Percentiles rank a stretch among this genome's conserved stretches.
Conservation (phyloP, 1,140 invertebrate species). For the Zaprionus camerounensis region DNA sequence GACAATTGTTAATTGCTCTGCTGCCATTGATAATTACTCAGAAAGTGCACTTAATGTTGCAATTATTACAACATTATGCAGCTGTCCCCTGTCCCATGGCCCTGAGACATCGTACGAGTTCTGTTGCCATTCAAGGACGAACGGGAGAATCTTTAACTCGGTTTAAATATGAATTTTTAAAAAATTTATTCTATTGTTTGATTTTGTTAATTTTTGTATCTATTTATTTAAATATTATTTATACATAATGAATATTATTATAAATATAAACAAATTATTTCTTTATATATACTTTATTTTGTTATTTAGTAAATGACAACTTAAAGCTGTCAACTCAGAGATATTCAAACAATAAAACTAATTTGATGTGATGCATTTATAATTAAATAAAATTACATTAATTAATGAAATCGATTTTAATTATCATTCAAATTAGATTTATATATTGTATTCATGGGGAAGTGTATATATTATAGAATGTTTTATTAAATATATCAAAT, state of each 20-base stretch:
- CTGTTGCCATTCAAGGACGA: neutral
- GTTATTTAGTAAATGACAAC: too few relatives aligned
- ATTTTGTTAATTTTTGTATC: neutral
- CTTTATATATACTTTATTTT: slow-evolving; percentile 1
- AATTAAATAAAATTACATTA: too few relatives aligned
- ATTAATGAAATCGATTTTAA: too few relatives aligned
- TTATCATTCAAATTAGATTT: neutral
- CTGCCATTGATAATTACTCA: slow-evolving; percentile 25
- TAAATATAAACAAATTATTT: too few relatives aligned
- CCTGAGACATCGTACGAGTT: neutral
- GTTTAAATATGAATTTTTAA: too few relatives aligned
- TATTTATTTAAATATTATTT: neutral
- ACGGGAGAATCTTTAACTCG: neutral
- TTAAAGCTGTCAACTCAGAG: too few relatives aligned
- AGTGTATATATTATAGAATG: neutral
- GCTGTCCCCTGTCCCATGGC: slow-evolving; percentile 25
- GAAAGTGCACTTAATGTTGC: slow-evolving; percentile 36
- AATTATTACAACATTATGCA: slow-evolving; percentile 33
- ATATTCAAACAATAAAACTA: too few relatives aligned
- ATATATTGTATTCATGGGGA: neutral
- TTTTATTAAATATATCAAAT: slow-evolving; percentile 1
- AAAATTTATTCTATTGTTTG: neutral
- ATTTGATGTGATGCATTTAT: too few relatives aligned
- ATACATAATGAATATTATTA: too few relatives aligned
- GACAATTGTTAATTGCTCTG: slow-evolving; percentile 21